Evolutionary conservation across 1,140 invertebrate genomes (phyloP).

Genomic region (Bacillus rossius): DNA sequence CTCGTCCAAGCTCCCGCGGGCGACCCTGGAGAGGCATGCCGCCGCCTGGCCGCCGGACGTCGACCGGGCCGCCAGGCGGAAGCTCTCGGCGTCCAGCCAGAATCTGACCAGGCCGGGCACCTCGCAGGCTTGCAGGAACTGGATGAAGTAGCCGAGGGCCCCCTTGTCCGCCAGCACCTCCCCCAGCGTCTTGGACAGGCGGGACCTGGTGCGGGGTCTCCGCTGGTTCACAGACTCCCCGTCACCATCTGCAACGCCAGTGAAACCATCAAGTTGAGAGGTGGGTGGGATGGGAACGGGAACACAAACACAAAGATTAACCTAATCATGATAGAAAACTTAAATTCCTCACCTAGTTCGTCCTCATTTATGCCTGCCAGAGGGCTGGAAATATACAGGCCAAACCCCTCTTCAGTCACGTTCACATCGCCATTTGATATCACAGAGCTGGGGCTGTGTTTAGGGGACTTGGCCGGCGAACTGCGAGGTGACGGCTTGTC

Average conservation of each 20-base stretch:
- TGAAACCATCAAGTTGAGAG: neutral
- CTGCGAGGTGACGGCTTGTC: neutral
- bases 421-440: constrained; percentile 5
- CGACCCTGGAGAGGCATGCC: too few relatives aligned
- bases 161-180: constrained; percentile 62
- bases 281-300: neutral
- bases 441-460: neutral
- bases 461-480: constrained; percentile 2
- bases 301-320: neutral
- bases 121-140: constrained; percentile 60
- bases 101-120: constrained; percentile 55
- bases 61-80: constrained; percentile 33
- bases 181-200: constrained; percentile 54
- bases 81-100: constrained; percentile 67
- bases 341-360: neutral
- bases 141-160: constrained; percentile 66
- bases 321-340: neutral
- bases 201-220: constrained; percentile 37
- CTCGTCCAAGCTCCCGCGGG: too few relatives aligned
- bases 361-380: constrained; percentile 6
- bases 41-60: too few relatives aligned
- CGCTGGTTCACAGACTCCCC: neutral
- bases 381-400: neutral
- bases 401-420: neutral
- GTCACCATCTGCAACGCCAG: too few relatives aligned